phyloP scores from a whole-genome alignment of 1,140 invertebrate genomes.

The Meloidogyne hapla region DNA sequence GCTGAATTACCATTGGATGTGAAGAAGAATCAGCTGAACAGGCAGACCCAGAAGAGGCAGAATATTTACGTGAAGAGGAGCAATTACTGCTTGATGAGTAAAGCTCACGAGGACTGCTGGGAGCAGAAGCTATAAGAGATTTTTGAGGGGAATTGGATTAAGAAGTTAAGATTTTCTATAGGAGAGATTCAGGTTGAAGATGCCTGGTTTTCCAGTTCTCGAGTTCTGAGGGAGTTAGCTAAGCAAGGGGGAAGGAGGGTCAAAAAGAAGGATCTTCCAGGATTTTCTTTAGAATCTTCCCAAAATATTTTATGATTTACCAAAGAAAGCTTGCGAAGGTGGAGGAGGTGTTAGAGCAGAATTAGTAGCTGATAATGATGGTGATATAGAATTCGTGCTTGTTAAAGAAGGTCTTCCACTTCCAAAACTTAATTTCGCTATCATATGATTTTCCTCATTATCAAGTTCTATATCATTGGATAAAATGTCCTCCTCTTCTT shows the following conservation, averaged over 20 bases:
- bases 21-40: background rate
- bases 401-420: background rate
- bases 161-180: too few species aligned
- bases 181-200: too few species aligned
- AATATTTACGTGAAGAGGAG: conserved; percentile 5
- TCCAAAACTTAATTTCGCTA: background rate
- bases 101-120: background rate
- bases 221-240: too few species aligned
- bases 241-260: too few species aligned
- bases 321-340: background rate
- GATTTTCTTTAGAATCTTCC: too few species aligned
- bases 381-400: background rate
- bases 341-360: background rate
- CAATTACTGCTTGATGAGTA: background rate
- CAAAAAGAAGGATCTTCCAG: too few species aligned
- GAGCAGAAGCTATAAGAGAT: background rate
- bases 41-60: background rate
- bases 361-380: background rate
- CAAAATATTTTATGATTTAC: background rate
- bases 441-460: background rate
- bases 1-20: background rate
- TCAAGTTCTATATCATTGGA: background rate
- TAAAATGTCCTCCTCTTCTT: background rate
- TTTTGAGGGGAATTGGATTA: too few species aligned
- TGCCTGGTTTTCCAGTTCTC: too few species aligned